phyloP scores from a whole-genome alignment of 2,113 vertebrate species.

The Xyliphius kryptos region DNA sequence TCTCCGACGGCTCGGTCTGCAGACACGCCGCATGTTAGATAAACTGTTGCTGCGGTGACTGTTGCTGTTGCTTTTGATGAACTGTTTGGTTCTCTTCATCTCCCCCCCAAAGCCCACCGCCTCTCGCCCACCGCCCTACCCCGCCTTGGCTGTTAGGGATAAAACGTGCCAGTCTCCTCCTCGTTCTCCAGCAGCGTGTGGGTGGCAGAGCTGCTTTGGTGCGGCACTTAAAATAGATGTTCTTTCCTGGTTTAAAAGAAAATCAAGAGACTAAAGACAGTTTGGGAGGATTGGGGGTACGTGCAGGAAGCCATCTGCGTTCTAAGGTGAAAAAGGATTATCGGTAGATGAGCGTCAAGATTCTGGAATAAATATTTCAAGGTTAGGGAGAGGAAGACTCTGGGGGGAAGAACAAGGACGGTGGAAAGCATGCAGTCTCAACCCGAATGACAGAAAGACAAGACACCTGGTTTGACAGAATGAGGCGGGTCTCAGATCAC shows the following conservation, averaged over 20 bases:
- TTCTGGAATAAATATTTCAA: no score
- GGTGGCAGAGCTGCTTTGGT: constrained; percentile 56
- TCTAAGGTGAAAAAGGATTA: no score
- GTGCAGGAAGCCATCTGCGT: no score
- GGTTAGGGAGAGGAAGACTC: no score
- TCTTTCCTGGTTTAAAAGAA: constrained; percentile 52
- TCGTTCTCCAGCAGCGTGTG: constrained; percentile 50
- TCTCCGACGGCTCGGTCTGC: constrained; percentile 33
- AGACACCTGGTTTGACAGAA: no score
- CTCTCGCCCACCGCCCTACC: neutral
- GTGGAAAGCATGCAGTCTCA: no score
- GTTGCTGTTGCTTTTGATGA: constrained; percentile 39
- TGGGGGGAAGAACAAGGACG: no score
- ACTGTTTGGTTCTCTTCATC: constrained; percentile 28
- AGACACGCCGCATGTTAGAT: constrained; percentile 32
- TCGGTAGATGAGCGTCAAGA: no score
- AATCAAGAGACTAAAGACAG: constrained; percentile 54
- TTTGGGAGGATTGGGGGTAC: no score
- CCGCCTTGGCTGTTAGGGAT: constrained; percentile 19
- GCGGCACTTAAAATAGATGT: constrained; percentile 66
- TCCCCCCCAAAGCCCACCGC: neutral
- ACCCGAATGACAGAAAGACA: no score
- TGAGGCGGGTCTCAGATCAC: no score
- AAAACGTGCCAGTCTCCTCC: constrained; percentile 52
- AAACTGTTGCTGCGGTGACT: constrained; percentile 36